These are phyloP conservation scores for Genyomyrus donnyi DNA, from an alignment of 2,113 vertebrate genomes.

Conservation along the genomic window DNA sequence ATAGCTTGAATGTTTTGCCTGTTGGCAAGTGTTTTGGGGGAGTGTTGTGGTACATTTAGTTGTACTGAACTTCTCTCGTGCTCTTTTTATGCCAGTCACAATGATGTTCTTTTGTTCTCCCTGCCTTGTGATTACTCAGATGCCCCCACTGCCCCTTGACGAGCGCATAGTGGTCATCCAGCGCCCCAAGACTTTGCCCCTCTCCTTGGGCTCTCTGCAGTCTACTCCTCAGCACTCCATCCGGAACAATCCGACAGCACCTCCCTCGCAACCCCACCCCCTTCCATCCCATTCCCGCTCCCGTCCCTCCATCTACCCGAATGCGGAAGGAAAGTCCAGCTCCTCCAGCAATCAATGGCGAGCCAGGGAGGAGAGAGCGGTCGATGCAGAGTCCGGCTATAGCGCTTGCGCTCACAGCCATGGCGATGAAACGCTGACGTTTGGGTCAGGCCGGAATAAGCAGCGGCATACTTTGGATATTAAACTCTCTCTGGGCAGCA, in stretches of 20 bases:
- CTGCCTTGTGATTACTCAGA: slow-evolving; percentile 47
- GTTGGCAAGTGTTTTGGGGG: neutral
- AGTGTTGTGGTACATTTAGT: neutral
- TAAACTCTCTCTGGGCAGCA: slow-evolving; percentile 57
- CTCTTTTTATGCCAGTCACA: neutral
- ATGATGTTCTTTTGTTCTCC: neutral
- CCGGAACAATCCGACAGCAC: slow-evolving; percentile 19
- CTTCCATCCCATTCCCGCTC: slow-evolving; percentile 42
- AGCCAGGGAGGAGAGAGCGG: slow-evolving; percentile 43
- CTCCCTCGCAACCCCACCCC: slow-evolving; percentile 36
- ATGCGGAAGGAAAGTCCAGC: slow-evolving; percentile 58
- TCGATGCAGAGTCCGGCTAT: slow-evolving; percentile 30
- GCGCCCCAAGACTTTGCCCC: slow-evolving; percentile 61
- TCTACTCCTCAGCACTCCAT: slow-evolving; percentile 38
- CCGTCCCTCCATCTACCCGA: slow-evolving; percentile 44
- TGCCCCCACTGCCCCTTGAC: slow-evolving; percentile 78
- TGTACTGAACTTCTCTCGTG: neutral
- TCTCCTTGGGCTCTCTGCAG: slow-evolving; percentile 59
- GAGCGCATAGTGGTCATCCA: slow-evolving; percentile 75
- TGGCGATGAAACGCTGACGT: slow-evolving; percentile 61
- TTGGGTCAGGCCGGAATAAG: slow-evolving; percentile 54
- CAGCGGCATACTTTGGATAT: slow-evolving; percentile 67
- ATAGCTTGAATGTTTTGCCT: slow-evolving; percentile 42
- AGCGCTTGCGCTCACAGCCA: slow-evolving; percentile 53
- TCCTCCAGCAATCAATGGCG: slow-evolving; percentile 25